Evolutionary conservation across 30 jellyfish, hydroid and myxozoan species (phyloP).

Genomic region (Phacellophora camtschatica): DNA sequence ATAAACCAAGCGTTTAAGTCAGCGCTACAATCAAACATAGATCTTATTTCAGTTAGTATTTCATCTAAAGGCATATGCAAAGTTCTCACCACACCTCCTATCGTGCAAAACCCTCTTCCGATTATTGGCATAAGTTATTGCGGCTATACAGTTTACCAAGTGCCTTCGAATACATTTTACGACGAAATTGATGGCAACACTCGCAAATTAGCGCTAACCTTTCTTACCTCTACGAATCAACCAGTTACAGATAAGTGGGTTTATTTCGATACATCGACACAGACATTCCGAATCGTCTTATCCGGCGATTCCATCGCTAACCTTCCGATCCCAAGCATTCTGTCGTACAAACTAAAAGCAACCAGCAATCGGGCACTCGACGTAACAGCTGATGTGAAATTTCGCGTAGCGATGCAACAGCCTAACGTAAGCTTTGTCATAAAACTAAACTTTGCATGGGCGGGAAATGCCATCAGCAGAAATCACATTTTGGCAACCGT

Average conservation of each 20-base stretch:
- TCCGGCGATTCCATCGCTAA: not conserved
- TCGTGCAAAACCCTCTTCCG: constrained; percentile 67
- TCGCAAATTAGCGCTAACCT: constrained; percentile 39
- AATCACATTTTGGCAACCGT: constrained; percentile 15
- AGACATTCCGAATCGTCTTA: constrained; percentile 28
- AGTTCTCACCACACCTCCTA: constrained; percentile 56
- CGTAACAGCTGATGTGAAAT: constrained; percentile 44
- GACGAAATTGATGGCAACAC: constrained; percentile 86
- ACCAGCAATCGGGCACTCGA: constrained; percentile 78
- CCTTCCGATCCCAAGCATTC: constrained; percentile 2
- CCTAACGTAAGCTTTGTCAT: constrained; percentile 53
- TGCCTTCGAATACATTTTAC: constrained; percentile 77
- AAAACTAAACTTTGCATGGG: constrained; percentile 76
- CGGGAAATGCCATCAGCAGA: constrained; percentile 3
- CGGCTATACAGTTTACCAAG: constrained; percentile 39
- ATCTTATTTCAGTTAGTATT: not conserved
- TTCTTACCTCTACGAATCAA: constrained; percentile 28
- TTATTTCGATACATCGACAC: constrained; percentile 50
- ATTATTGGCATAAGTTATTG: constrained; percentile 53
- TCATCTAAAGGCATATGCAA: constrained; percentile 61
- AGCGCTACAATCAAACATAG: constrained; percentile 34
- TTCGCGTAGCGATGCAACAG: constrained; percentile 18
- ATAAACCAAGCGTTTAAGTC: constrained; percentile 40
- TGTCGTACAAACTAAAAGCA: constrained; percentile 56
- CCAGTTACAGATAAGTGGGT: constrained; percentile 40